Conservation (phyloP, 2,888 invertebrate species). For the Ctenicera cuprea region DNA sequence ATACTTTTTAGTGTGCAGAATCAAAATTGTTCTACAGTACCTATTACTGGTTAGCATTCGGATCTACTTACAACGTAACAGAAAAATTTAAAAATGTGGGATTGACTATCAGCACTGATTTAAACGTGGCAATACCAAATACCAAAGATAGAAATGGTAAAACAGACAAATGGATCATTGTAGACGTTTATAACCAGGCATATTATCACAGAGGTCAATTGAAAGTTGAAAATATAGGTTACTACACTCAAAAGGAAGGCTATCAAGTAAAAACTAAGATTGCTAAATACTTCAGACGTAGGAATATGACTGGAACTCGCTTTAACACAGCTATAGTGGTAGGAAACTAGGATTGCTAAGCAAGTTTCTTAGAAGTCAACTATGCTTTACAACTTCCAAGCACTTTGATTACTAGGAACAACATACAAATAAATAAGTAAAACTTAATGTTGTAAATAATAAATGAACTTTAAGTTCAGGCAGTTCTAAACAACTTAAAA, state of each 20-base stretch:
- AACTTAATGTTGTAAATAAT: no score
- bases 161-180: slow-evolving; percentile 65
- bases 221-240: slow-evolving; percentile 74
- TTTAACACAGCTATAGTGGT: slow-evolving; percentile 77
- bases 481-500: no score
- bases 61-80: slow-evolving; percentile 62
- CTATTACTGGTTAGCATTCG: slow-evolving; percentile 71
- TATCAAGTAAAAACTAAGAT: slow-evolving; percentile 55
- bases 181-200: slow-evolving; percentile 77
- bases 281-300: slow-evolving; percentile 66
- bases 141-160: slow-evolving; percentile 38
- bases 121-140: slow-evolving; percentile 67
- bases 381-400: no score
- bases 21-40: slow-evolving; percentile 62
- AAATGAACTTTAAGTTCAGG: no score
- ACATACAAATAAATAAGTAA: no score
- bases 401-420: no score
- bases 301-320: slow-evolving; percentile 75
- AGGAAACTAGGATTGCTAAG: no score
- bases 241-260: slow-evolving; percentile 65
- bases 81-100: slow-evolving; percentile 68
- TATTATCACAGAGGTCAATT: slow-evolving; percentile 74
- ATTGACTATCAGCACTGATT: slow-evolving; percentile 73
- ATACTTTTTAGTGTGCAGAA: slow-evolving; percentile 52
- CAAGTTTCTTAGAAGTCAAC: no score